Conservation (phyloP, 2,113 vertebrate genomes). For the Myiozetetes cayanensis region DNA sequence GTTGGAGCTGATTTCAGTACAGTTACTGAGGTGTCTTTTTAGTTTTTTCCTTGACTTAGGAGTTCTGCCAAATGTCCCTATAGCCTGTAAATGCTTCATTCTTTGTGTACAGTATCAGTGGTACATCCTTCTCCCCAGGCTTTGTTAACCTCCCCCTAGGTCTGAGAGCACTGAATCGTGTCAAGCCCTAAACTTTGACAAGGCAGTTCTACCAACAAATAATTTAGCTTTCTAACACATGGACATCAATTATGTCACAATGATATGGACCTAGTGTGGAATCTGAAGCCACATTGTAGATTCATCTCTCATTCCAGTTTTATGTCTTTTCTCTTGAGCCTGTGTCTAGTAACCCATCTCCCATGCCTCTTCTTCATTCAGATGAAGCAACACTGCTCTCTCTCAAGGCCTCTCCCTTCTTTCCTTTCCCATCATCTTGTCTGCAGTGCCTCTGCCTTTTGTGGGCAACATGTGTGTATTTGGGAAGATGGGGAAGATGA, state of each 20-base stretch:
- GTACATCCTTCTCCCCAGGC: background rate
- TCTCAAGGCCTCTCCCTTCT: background rate
- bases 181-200: background rate
- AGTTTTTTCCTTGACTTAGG: background rate
- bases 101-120: background rate
- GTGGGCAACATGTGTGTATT: rapidly evolving
- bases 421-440: background rate
- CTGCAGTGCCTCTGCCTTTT: background rate
- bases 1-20: background rate
- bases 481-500: background rate
- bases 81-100: background rate
- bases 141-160: background rate
- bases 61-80: background rate
- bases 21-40: background rate
- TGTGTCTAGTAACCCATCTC: background rate
- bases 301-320: background rate
- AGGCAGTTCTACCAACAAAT: background rate
- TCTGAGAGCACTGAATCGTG: background rate
- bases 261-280: rapidly evolving
- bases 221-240: background rate
- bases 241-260: background rate
- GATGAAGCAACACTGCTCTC: background rate
- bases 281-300: background rate
- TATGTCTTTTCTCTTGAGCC: background rate
- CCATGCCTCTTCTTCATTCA: background rate